These are phyloP conservation scores for Isotomurus palustris DNA, from an alignment of 2,888 invertebrate genomes.

Conservation along the genomic window DNA sequence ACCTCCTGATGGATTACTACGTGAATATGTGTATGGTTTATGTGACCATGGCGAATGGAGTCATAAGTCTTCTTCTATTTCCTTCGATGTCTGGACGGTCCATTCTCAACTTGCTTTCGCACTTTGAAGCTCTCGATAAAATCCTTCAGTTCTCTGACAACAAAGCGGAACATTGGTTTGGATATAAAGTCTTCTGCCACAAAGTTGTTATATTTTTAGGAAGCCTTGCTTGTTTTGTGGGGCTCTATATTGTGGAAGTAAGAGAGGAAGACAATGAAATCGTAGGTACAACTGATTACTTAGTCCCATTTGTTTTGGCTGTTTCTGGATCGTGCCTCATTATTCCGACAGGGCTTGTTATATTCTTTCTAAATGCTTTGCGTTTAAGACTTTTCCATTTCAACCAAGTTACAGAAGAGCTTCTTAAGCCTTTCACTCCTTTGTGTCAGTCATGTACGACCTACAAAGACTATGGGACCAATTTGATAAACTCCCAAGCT, in stretches of 20 bases:
- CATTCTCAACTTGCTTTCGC: constrained; percentile 30
- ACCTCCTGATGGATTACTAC: constrained; percentile 32
- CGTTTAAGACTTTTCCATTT: constrained; percentile 34
- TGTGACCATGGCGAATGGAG: constrained; percentile 27
- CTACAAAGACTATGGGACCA: constrained; percentile 35
- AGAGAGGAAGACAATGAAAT: neutral
- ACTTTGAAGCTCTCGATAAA: constrained; percentile 36
- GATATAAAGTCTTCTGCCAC: constrained; percentile 8
- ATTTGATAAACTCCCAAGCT: constrained; percentile 20
- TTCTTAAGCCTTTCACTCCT: constrained; percentile 27
- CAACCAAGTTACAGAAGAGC: constrained; percentile 27
- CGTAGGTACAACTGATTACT: constrained; percentile 27
- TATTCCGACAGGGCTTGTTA: constrained; percentile 31
- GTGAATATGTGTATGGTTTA: constrained; percentile 29
- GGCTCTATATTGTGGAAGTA: constrained; percentile 25
- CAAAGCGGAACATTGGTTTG: constrained; percentile 27
- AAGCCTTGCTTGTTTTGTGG: constrained; percentile 11
- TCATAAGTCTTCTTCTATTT: constrained; percentile 38
- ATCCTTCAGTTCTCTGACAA: constrained; percentile 37
- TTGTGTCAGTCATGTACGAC: constrained; percentile 27
- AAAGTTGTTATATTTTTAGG: constrained; percentile 9
- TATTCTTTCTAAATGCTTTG: constrained; percentile 39
- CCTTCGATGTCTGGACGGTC: constrained; percentile 23
- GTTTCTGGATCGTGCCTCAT: constrained; percentile 12
- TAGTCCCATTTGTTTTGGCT: constrained; percentile 22